These are phyloP conservation scores for Chalcis sispes DNA, from an alignment of 2,888 invertebrate genomes.

Conservation along the genomic window DNA sequence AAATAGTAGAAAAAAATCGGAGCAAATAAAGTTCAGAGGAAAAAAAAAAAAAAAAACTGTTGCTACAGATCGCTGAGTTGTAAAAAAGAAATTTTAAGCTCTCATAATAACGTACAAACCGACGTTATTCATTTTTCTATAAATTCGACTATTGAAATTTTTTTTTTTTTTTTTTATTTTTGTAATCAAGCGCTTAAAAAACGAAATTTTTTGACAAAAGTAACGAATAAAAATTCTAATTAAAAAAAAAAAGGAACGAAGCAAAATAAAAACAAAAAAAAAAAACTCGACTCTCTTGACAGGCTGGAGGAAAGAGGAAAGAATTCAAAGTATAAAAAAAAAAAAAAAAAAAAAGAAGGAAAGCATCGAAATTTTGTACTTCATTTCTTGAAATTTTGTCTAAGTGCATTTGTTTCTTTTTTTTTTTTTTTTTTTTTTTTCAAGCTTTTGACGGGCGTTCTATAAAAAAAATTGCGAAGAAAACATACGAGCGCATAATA, in stretches of 20 bases:
- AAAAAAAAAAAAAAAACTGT: too few species aligned
- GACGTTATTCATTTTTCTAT: neutral
- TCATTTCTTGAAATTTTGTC: neutral
- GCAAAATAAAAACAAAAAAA: neutral
- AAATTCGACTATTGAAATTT: neutral
- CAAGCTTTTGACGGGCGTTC: neutral
- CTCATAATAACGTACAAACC: too few species aligned
- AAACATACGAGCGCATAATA: too few species aligned
- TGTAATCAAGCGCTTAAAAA: neutral
- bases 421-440: neutral
- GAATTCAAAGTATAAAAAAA: neutral
- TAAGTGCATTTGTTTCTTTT: neutral
- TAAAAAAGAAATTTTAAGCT: too few species aligned
- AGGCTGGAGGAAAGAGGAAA: neutral
- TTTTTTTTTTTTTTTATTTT: slow-evolving; percentile 20
- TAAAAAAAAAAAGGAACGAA: neutral
- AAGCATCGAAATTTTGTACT: neutral
- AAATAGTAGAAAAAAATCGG: too few species aligned
- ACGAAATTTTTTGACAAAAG: neutral
- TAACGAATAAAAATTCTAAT: slow-evolving; percentile 11
- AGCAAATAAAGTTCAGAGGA: too few species aligned
- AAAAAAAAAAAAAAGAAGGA: too few species aligned
- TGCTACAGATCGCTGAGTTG: too few species aligned
- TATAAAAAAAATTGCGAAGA: neutral
- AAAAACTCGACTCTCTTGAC: neutral